Conservation (phyloP, 2,888 invertebrate species). For the Zootermopsis nevadensis region DNA sequence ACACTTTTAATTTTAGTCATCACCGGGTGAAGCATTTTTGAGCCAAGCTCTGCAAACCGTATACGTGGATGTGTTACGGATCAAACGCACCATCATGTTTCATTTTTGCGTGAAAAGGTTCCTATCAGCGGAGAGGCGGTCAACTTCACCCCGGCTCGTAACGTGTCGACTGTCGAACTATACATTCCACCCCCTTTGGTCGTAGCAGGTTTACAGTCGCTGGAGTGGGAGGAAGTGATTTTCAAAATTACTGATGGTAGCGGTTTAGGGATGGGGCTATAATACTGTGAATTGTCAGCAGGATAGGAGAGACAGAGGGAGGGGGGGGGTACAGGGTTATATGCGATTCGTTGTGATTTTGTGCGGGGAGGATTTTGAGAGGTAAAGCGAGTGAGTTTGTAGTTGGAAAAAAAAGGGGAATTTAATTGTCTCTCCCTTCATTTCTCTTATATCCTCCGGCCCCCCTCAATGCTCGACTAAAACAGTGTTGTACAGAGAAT, state of each 20-base stretch:
- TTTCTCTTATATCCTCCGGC: not conserved
- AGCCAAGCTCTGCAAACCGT: too few species aligned
- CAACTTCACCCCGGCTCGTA: constrained; percentile 5
- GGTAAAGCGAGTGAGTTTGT: constrained; percentile 4
- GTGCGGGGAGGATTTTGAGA: not conserved
- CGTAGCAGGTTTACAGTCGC: not conserved
- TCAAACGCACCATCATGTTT: not conserved
- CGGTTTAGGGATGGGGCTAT: constrained; percentile 17
- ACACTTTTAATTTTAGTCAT: too few species aligned
- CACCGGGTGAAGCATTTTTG: too few species aligned
- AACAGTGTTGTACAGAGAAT: constrained; percentile 10
- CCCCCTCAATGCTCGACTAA: not conserved
- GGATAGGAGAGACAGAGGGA: not conserved
- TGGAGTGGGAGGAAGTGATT: constrained; percentile 27
- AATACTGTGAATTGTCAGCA: constrained; percentile 37
- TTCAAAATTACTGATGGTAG: constrained; percentile 41
- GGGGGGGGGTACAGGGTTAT: not conserved
- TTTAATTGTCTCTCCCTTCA: not conserved
- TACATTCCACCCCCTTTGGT: not conserved
- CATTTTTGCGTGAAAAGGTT: not conserved
- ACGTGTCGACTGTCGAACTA: constrained; percentile 25
- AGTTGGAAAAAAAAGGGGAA: constrained; percentile 26
- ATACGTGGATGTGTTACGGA: too few species aligned
- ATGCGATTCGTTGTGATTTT: constrained; percentile 6
- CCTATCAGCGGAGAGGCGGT: not conserved